These are phyloP conservation scores for Himalopsyche japonica DNA, from an alignment of 2,888 invertebrate species.

Conservation along the genomic window DNA sequence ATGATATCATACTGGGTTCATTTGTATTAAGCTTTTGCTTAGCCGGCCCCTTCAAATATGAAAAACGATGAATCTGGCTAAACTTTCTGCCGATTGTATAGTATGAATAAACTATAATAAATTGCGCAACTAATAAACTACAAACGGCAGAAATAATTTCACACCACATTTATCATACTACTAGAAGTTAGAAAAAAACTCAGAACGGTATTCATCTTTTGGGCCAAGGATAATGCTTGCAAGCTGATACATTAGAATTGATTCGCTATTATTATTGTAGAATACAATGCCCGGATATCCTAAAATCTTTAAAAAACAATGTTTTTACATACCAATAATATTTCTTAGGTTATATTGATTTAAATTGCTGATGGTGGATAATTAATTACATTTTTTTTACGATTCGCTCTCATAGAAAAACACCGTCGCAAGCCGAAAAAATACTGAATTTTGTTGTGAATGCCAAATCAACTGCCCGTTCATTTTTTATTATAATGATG, in stretches of 20 bases:
- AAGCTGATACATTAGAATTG: background rate
- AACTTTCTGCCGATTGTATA: no score
- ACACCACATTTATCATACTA: background rate
- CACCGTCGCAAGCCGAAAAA: no score
- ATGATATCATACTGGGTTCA: no score
- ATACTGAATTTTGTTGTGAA: no score
- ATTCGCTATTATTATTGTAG: background rate
- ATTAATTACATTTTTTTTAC: background rate
- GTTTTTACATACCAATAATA: background rate
- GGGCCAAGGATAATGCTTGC: background rate
- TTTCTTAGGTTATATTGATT: background rate
- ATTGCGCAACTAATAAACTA: no score
- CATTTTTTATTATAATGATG: no score
- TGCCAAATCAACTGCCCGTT: no score
- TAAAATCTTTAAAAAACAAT: background rate
- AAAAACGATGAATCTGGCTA: no score
- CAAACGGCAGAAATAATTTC: background rate
- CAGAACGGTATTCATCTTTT: background rate
- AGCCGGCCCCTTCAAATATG: no score
- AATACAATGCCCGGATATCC: background rate
- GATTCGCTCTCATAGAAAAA: no score
- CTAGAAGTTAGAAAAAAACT: background rate
- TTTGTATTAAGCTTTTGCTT: no score
- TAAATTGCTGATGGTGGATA: background rate
- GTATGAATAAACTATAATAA: no score